phyloP scores from a whole-genome alignment of 2,888 invertebrate species.

The Parascotia fuliginaria region DNA sequence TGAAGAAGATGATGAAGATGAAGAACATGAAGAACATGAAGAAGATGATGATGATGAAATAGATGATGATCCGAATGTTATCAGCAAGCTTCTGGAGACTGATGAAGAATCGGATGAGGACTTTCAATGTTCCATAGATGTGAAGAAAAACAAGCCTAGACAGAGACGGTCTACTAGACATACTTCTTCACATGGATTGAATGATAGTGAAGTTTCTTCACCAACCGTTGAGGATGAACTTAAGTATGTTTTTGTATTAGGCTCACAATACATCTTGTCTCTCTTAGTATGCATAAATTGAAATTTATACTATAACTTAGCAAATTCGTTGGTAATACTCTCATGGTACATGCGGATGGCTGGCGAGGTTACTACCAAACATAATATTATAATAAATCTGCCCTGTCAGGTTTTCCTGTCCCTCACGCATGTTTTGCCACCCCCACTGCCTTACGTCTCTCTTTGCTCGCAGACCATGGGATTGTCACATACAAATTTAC shows the following conservation, averaged over 20 bases:
- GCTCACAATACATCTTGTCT: too few relatives aligned
- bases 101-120: conserved; percentile 71
- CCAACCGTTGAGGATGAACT: conserved; percentile 48
- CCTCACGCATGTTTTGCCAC: too few relatives aligned
- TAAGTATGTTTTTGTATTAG: conserved; percentile 47
- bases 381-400: too few relatives aligned
- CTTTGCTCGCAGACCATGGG: too few relatives aligned
- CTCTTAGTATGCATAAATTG: too few relatives aligned
- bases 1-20: conserved; percentile 32
- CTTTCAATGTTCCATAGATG: conserved; percentile 55
- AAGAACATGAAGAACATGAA: conserved; percentile 39
- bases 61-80: conserved; percentile 74
- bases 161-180: conserved; percentile 59
- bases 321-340: too few relatives aligned
- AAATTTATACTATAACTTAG: too few relatives aligned
- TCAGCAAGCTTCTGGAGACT: conserved; percentile 72
- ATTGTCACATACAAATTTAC: too few relatives aligned
- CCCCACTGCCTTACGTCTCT: too few relatives aligned
- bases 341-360: too few relatives aligned
- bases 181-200: conserved; percentile 52
- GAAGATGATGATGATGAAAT: conserved; percentile 59
- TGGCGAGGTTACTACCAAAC: too few relatives aligned
- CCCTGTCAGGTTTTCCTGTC: too few relatives aligned
- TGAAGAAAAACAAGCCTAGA: conserved; percentile 49
- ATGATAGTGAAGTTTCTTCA: conserved; percentile 53